Percentiles rank a stretch among this genome's conserved stretches.
Conservation (phyloP, 1,140 invertebrate species). For the Nylanderia fulva region DNA sequence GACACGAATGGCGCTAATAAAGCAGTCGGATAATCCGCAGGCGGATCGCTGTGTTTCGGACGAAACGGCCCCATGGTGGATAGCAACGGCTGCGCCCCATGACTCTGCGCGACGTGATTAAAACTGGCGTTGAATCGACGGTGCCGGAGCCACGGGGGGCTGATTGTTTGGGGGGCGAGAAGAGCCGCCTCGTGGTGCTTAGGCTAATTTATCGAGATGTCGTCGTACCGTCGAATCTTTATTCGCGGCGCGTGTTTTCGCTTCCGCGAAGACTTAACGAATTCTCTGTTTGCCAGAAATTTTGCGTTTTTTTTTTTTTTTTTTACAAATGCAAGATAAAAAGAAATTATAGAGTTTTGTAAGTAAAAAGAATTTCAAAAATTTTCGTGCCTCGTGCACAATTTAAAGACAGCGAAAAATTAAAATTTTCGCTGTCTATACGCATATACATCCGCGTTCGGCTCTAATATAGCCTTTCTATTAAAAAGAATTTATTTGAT, state of each 20-base stretch:
- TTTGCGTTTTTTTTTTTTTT: neutral
- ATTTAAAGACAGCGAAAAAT: too few species aligned
- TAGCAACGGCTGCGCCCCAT: constrained; percentile 61
- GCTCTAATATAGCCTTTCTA: too few species aligned
- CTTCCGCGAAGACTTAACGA: constrained; percentile 11
- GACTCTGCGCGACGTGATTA: constrained; percentile 80
- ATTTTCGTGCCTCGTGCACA: too few species aligned
- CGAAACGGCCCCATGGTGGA: constrained; percentile 77
- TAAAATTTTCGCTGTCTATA: too few species aligned
- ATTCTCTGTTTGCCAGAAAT: neutral
- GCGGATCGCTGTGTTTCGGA: constrained; percentile 76
- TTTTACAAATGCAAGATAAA: neutral
- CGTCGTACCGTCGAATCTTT: constrained; percentile 71
- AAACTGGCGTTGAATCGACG: constrained; percentile 80
- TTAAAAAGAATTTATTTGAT: too few species aligned
- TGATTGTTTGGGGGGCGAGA: constrained; percentile 81
- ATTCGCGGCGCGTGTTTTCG: neutral
- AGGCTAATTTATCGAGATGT: constrained; percentile 84
- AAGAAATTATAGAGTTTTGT: too few species aligned
- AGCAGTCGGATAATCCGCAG: constrained; percentile 68
- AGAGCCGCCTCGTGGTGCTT: constrained; percentile 67
- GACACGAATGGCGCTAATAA: constrained; percentile 68
- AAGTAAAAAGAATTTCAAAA: too few species aligned
- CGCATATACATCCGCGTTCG: too few species aligned
- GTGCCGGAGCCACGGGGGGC: constrained; percentile 81